Percentiles rank a stretch among this genome's conserved stretches.
phyloP scores from a whole-genome alignment of 2,888 invertebrate genomes.

The Scelioninae gen. 2 region DNA sequence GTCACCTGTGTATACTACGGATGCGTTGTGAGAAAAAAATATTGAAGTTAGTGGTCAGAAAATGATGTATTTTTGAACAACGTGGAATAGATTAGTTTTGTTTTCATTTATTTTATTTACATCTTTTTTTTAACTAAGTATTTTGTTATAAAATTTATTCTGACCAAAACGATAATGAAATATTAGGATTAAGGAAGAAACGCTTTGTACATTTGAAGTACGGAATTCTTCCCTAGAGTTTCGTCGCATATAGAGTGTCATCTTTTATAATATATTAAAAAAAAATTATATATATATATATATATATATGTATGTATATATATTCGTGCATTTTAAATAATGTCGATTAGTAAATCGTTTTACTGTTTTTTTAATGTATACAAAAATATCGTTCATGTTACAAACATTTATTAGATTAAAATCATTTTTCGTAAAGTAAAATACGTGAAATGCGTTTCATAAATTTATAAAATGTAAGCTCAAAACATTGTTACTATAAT shows the following conservation, averaged over 20 bases:
- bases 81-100: constrained; percentile 7
- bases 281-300: no score
- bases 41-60: constrained; percentile 7
- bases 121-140: constrained; percentile 4
- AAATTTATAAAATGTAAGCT: no score
- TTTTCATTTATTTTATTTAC: constrained; percentile 11
- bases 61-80: background rate
- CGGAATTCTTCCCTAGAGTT: constrained; percentile 52
- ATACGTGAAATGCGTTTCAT: no score
- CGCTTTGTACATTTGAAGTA: constrained; percentile 48
- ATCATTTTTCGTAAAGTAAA: no score
- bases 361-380: no score
- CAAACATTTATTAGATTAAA: no score
- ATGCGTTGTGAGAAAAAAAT: constrained; percentile 12
- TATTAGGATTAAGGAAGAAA: constrained; percentile 29
- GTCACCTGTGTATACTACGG: constrained; percentile 7
- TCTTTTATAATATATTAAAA: constrained; percentile 28
- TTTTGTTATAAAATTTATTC: constrained; percentile 22
- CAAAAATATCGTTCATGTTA: no score
- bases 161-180: constrained; percentile 18
- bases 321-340: no score
- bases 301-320: no score
- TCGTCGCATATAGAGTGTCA: constrained; percentile 16
- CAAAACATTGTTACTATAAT: no score
- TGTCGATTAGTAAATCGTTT: no score